Evolutionary conservation across 2,113 vertebrate species (phyloP).

Genomic region (Cryptomyrus ogoouensis): DNA sequence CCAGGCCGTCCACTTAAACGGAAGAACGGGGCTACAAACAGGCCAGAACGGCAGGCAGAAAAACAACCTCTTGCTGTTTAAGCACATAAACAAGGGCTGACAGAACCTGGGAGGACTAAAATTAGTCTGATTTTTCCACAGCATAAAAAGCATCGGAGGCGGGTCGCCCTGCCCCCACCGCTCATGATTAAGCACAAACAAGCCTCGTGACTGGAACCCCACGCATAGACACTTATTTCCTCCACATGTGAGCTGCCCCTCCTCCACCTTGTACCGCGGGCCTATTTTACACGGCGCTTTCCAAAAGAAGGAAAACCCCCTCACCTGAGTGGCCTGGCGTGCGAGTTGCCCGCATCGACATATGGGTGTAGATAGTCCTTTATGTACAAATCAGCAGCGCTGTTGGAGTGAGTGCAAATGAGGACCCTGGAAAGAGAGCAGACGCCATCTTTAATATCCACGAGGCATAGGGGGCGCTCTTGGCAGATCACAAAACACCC

Average conservation of each 20-base stretch:
- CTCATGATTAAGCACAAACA: background rate
- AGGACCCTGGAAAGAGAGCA: constrained; percentile 77
- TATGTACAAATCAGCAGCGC: constrained; percentile 99
- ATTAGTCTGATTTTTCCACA: background rate
- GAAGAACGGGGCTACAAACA: background rate
- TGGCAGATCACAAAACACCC: background rate
- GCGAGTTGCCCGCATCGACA: constrained; percentile 95
- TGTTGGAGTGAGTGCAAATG: constrained; percentile 99
- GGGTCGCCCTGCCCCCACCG: background rate
- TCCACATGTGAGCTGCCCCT: background rate
- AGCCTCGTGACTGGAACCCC: background rate
- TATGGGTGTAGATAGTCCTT: constrained; percentile 99
- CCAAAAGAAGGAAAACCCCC: background rate
- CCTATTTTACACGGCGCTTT: background rate
- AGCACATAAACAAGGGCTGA: background rate
- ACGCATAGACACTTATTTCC: background rate
- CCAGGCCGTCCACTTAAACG: background rate
- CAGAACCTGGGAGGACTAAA: background rate
- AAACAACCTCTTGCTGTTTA: background rate
- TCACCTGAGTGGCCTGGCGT: constrained; percentile 99
- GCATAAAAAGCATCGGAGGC: background rate
- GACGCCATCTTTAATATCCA: background rate
- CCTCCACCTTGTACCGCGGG: background rate
- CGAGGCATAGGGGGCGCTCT: background rate
- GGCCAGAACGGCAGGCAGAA: background rate